A percentile compares a stretch with the other conserved stretches of the same genome.
These are phyloP conservation scores for Pedionomus torquatus DNA, from an alignment of 2,113 vertebrate species.

Conservation along the genomic window DNA sequence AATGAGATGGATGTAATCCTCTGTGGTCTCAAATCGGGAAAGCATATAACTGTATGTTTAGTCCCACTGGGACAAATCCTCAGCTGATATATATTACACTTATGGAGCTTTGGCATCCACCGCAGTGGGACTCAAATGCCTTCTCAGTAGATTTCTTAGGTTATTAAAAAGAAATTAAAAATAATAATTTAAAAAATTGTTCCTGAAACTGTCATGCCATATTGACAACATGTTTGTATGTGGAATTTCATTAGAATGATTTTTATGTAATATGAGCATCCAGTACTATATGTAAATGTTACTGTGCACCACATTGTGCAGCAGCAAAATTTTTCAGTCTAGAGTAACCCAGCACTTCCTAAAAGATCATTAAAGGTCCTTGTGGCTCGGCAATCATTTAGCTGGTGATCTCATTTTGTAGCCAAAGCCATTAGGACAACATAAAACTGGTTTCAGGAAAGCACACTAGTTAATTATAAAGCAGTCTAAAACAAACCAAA, in stretches of 20 bases:
- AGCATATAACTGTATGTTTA: not conserved
- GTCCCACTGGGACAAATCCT: not conserved
- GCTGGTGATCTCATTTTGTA: constrained; percentile 35
- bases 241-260: not conserved
- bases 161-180: not conserved
- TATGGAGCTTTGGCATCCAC: not conserved
- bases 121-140: not conserved
- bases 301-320: not conserved
- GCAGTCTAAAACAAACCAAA: constrained; percentile 49
- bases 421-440: constrained; percentile 55
- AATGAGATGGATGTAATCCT: not conserved
- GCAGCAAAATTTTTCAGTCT: not conserved
- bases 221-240: not conserved
- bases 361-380: constrained; percentile 15
- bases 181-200: not conserved
- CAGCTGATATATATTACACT: not conserved
- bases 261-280: not conserved
- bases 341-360: not conserved
- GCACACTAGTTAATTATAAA: constrained; percentile 67
- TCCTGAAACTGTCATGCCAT: not conserved
- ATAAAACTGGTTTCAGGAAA: constrained; percentile 54
- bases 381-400: constrained; percentile 10
- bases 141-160: not conserved
- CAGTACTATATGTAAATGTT: not conserved
- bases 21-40: not conserved